phyloP scores from a whole-genome alignment of 2,888 invertebrate genomes.

The Morpho achilles region DNA sequence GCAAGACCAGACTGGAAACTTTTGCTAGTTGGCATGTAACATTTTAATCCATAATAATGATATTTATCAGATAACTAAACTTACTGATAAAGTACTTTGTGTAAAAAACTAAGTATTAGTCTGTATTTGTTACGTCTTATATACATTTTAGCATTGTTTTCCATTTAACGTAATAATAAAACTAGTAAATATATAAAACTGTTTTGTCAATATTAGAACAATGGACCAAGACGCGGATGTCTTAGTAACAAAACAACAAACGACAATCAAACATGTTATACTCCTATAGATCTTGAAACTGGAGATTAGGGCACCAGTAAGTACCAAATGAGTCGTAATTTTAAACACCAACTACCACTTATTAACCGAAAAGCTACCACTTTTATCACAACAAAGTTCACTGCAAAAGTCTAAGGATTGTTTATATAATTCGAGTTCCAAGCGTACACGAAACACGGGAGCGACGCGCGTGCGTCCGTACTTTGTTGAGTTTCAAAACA shows the following conservation, averaged over 20 bases:
- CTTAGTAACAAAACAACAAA: constrained; percentile 73
- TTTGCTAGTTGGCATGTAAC: not conserved
- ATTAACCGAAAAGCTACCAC: constrained; percentile 30
- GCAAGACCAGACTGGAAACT: constrained; percentile 1
- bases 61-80: constrained; percentile 13
- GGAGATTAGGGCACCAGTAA: constrained; percentile 44
- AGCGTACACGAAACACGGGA: constrained; percentile 41
- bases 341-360: constrained; percentile 42
- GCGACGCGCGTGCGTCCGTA: constrained; percentile 53
- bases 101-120: not conserved
- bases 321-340: constrained; percentile 49
- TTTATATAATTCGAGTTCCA: constrained; percentile 44
- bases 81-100: not conserved
- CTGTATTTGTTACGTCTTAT: not conserved
- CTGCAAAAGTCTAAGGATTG: constrained; percentile 41
- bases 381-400: constrained; percentile 52
- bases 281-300: constrained; percentile 57
- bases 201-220: constrained; percentile 23
- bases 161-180: constrained; percentile 8
- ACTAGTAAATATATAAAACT: constrained; percentile 1
- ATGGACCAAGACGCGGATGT: constrained; percentile 56
- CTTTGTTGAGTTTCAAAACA: constrained; percentile 48
- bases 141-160: constrained; percentile 16
- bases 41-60: not conserved
- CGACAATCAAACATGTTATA: constrained; percentile 67